These are phyloP conservation scores for Drosophila nigricruria DNA, from an alignment of 2,888 invertebrate genomes.

Conservation along the genomic window DNA sequence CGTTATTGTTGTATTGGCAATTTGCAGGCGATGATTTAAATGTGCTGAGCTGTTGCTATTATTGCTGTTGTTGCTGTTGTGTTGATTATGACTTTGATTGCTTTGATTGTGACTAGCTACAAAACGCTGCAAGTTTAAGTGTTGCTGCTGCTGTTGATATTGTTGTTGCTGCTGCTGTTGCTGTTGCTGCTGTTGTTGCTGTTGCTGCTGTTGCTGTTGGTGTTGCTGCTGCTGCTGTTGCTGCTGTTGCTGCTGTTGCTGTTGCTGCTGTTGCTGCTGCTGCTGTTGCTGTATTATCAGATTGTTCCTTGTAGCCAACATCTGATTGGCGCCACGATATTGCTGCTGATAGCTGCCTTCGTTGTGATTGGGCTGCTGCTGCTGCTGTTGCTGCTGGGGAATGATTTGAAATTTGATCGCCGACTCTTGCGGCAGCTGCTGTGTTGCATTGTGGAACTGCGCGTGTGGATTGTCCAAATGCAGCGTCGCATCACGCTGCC, in stretches of 20 bases:
- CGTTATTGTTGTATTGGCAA: conserved; percentile 83
- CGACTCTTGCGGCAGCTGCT: conserved; percentile 81
- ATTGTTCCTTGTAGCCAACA: conserved; percentile 81
- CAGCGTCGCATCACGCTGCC: conserved; percentile 74
- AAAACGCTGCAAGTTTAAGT: conserved; percentile 83
- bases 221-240: conserved; percentile 56
- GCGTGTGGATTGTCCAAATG: conserved; percentile 74
- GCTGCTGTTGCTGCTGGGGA: conserved; percentile 77
- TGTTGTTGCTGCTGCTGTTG: conserved; percentile 75
- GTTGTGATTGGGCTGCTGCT: conserved; percentile 46
- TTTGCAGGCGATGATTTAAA: conserved; percentile 82
- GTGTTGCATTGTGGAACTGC: conserved; percentile 75
- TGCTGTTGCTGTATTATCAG: conserved; percentile 81
- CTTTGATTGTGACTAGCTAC: conserved; percentile 80
- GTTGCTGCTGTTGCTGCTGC: conserved; percentile 64
- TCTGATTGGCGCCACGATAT: conserved; percentile 74
- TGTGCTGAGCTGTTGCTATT: conserved; percentile 52
- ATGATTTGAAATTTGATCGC: conserved; percentile 85
- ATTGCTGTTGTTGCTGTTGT: conserved; percentile 70
- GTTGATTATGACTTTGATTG: conserved; percentile 59
- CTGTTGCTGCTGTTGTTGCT: conserved; percentile 71
- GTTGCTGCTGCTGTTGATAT: conserved; percentile 80
- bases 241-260: conserved; percentile 77
- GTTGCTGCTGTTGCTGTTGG: conserved; percentile 76
- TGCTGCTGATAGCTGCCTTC: conserved; percentile 76